Conservation (phyloP, 2,113 vertebrate species). For the Ailurus styani region DNA sequence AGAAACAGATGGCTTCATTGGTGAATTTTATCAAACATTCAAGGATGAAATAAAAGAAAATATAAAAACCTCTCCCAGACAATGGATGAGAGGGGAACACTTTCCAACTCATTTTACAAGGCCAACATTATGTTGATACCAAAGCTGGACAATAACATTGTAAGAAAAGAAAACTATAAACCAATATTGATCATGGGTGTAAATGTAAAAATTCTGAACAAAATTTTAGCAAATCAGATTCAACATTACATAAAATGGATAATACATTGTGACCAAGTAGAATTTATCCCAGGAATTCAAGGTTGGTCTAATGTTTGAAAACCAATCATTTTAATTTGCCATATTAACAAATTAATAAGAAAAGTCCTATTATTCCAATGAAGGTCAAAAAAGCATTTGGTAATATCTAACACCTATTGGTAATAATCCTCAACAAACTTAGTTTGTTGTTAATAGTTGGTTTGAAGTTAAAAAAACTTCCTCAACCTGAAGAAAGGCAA, state of each 20-base stretch:
- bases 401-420: background rate
- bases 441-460: too few species aligned
- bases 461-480: too few species aligned
- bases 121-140: background rate
- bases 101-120: background rate
- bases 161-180: background rate
- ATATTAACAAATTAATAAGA: background rate
- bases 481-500: background rate
- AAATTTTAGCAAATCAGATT: background rate
- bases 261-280: background rate
- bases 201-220: background rate
- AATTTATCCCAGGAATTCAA: background rate
- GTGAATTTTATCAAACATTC: background rate
- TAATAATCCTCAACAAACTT: background rate
- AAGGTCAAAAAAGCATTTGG: background rate
- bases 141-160: background rate
- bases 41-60: background rate
- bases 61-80: background rate
- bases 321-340: background rate
- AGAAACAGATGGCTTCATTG: background rate
- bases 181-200: background rate
- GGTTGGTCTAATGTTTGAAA: background rate
- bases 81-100: background rate
- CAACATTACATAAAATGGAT: background rate
- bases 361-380: background rate